These are phyloP conservation scores for Clepsis dumicolana DNA, from an alignment of 2,888 invertebrate genomes.

Conservation along the genomic window DNA sequence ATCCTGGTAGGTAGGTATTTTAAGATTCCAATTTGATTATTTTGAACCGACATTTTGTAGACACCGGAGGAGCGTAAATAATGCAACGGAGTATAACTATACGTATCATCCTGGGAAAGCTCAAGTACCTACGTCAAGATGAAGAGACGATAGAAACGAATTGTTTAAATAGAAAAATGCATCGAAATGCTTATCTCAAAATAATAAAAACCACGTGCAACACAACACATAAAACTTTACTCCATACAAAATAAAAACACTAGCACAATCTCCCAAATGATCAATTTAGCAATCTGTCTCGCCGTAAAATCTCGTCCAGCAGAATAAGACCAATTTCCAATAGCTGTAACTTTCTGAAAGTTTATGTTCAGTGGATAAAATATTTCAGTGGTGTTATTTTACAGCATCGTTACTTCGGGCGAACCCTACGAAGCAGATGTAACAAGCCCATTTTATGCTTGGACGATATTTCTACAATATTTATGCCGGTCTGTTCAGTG, in stretches of 20 bases:
- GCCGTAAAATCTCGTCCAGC: slow-evolving; percentile 51
- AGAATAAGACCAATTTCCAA: slow-evolving; percentile 52
- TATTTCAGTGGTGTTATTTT: slow-evolving; percentile 59
- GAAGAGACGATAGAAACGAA: background rate
- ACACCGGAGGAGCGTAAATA: background rate
- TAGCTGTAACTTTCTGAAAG: slow-evolving; percentile 57
- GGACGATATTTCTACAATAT: slow-evolving; percentile 53
- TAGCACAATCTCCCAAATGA: slow-evolving; percentile 39
- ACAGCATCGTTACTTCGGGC: slow-evolving; percentile 49
- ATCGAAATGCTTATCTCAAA: slow-evolving; percentile 31
- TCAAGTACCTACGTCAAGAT: background rate
- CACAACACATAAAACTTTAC: background rate
- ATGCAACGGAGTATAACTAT: too few species aligned
- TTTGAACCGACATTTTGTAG: slow-evolving; percentile 48
- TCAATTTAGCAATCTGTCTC: slow-evolving; percentile 42
- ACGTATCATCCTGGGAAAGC: too few species aligned
- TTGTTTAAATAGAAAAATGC: background rate
- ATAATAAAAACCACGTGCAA: slow-evolving; percentile 11
- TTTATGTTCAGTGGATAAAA: slow-evolving; percentile 61
- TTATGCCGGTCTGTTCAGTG: slow-evolving; percentile 50
- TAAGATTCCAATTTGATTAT: slow-evolving; percentile 72
- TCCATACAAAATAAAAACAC: slow-evolving; percentile 15
- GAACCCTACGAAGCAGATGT: slow-evolving; percentile 51
- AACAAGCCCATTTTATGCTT: slow-evolving; percentile 57
- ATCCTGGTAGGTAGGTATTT: slow-evolving; percentile 63